Evolutionary conservation across 2,888 invertebrate genomes (phyloP), one percentile per base, ranked within the genome.

Genomic region (Heliconius erato): DNA sequence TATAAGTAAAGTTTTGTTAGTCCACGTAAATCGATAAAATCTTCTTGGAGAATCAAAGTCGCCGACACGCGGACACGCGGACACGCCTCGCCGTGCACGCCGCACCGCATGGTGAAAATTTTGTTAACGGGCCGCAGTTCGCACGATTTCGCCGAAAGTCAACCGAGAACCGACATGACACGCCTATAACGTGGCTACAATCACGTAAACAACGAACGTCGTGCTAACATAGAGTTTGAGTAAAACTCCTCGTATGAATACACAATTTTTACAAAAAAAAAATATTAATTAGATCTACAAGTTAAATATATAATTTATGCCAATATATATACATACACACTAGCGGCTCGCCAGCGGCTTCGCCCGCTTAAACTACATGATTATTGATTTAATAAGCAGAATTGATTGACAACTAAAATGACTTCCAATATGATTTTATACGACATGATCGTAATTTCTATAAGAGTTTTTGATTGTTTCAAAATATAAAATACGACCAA

Each of bases 31-130:
- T 76, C 76, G 63, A 76, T 63, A 76, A 19, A 16, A n/a, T 9
- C n/a, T 26, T 76, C 40, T 63, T 63, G 7, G 9, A 59, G 23
- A 35, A 26, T 26, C 35, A 63, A 35, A 63, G n/a, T 26, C 3
- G 28, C 28, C 28, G 28, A 28, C 28, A 28, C n/a, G 40, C 40
- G 11, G 28, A 16, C 26, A 26, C 26, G 65, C 65, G 59, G 74
- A 4, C 19, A 14, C 59, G 63, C 76, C 35, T 40, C 40, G 63
- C 9, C 35, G 3, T 76, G 9, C 35, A n/a, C n/a, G 16, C 63
- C 76, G 63, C n/a, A 40, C 63, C 76, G 63, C 76, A 16, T 76
- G 76, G 76, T 63, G 63, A 63, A 40, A n/a, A 76, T 76, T 40
- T 76, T 5, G n/a, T 63, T 63, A 63, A 63, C 63, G 76, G 63